Base-by-base conservation (phyloP, 2,797 vertebrate species). In the Dryobates pubescens region DNA sequence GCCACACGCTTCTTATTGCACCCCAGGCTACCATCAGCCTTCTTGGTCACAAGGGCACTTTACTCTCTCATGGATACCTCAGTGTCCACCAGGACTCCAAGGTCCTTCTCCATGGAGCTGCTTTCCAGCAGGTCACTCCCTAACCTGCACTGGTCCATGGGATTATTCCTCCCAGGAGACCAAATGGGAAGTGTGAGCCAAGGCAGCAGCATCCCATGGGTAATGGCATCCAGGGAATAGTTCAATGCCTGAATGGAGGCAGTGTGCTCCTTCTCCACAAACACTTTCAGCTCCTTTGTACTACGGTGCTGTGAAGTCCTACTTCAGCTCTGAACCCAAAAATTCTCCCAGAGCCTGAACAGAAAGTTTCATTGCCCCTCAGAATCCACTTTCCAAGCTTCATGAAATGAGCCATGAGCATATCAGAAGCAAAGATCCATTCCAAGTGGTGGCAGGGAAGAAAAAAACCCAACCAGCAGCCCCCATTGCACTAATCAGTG, bases 401-500 rank as follows among this genome's bases (percentile, higher is more conserved):
- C 23, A 19, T 6, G 16, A 29, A 86, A 76, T 0, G 2, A 82
- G 4, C 32, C 17, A 15, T 51, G 34, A 63, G 23, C 5, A 0
- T 9, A 7, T 14, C 71, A 17, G 38, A 57, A 41, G 59, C 58
- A 20, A 61, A 68, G 71, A 64, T 43, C 62, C 5, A 1, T 86
- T 63, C 74, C 34, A 77, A 90, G 57, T 5, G 17, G 49, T 8
- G 51, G 56, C 9, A 9, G 49, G 38, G 69, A 79, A 75, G 72
- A 4, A 3, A 36, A 10, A 24, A 13, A 10, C 19, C 49, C 12
- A 56, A 58, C 17, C 9, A 0, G 17, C 38, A 45, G 24, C 38
- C 56, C 77, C 32, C 53, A 43, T 26, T 4, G n/a, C 27, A 61
- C 47, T 72, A 95, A 94, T 79, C 84, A 70, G 56, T n/a, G 51